Evolutionary conservation across 2,113 vertebrate species (phyloP).

Genomic region (Eolophus roseicapilla): DNA sequence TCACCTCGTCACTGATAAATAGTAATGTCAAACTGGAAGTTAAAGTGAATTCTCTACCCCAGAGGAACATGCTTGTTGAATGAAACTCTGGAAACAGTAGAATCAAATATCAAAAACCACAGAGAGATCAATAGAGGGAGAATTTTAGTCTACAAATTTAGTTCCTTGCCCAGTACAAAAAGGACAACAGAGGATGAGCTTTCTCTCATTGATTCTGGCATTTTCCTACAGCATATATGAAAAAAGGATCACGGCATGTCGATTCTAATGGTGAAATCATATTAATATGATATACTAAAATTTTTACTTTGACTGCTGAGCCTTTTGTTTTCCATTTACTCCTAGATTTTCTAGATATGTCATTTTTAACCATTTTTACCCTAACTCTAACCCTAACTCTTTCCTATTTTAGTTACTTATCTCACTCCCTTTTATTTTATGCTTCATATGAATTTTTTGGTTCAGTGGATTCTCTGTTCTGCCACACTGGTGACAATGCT

Average conservation of each 20-base stretch:
- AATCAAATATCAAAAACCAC: neutral
- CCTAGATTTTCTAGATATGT: neutral
- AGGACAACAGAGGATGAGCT: neutral
- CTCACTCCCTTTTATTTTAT: neutral
- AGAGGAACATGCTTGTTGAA: neutral
- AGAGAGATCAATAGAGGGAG: neutral
- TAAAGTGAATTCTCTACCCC: neutral
- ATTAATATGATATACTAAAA: neutral
- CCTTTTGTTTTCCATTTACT: neutral
- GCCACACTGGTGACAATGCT: neutral
- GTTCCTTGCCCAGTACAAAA: neutral
- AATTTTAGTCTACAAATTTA: neutral
- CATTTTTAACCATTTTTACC: neutral
- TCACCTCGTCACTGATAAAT: neutral
- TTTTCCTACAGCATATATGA: neutral
- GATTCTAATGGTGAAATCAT: neutral
- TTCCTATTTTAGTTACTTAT: neutral
- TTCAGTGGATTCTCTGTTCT: neutral
- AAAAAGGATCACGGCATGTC: neutral
- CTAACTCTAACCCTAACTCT: neutral
- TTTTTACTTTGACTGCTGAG: neutral
- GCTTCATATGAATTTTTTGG: neutral
- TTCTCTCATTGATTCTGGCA: neutral
- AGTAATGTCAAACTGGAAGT: neutral
- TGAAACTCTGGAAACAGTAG: neutral